Evolutionary conservation across 1,140 invertebrate genomes (phyloP), one percentile per base, ranked within the genome.

Genomic region (Megalopta genalis): DNA sequence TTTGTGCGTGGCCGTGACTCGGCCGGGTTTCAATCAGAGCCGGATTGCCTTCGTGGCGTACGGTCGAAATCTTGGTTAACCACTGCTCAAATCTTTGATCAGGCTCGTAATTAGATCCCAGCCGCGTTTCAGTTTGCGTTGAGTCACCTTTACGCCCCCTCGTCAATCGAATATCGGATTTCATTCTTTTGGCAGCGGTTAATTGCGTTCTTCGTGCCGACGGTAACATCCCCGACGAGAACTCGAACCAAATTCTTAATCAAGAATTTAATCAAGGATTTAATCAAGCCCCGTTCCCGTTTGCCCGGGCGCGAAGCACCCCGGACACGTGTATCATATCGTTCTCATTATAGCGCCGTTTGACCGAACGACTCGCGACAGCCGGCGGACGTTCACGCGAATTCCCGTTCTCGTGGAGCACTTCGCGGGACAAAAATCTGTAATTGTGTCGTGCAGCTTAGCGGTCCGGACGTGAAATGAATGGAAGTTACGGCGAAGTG

Each of bases 61-160:
- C 25, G 75, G 27, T 52, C 27, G 66, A 71, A 32, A 52, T 42
- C 59, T 39, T 71, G 59, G 59, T 77, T 77, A 63, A 77, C 42
- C 67, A 27, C 42, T 27, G 14, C n/a, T 25, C 32, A 12, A 42
- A 18, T 77, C 59, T 77, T 71, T 49, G 42, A 63, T 63, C 42
- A 10, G 14, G 23, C 23, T 67, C 59, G n/a, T 71, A 63, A 71
- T 63, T 71, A 71, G 21, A 42, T 67, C 27, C 21, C 8, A 59
- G 54, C 32, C 6, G n/a, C 62, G 25, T 62, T n/a, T 12, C n/a
- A 10, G 6, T 18, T n/a, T 2, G 1, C 0, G 25, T 25, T 18
- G 0, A 54, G 27, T 39, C 23, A 39, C 32, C 18, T 21, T 2
- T 25, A 6, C 7, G 21, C 18, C 18, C 6, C 54, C 5, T 52